Evolutionary conservation across 2,113 vertebrate genomes (phyloP).

Genomic region (Podilymbus podiceps): DNA sequence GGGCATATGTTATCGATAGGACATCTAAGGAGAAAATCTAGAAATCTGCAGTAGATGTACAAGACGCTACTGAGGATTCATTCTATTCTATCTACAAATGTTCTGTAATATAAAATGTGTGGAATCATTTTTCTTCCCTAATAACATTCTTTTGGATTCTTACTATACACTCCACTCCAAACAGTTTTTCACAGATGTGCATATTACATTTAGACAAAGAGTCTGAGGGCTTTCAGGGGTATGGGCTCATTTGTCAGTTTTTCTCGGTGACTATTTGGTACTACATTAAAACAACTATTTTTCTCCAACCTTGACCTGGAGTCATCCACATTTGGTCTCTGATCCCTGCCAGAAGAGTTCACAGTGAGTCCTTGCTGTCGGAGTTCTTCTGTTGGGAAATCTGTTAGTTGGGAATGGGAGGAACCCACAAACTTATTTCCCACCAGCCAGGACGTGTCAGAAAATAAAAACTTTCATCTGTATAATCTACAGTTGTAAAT

Average conservation of each 20-base stretch:
- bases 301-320: background rate
- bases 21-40: background rate
- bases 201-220: background rate
- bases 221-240: background rate
- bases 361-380: background rate
- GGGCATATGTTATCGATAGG: background rate
- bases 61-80: background rate
- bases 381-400: conserved; percentile 7
- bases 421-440: background rate
- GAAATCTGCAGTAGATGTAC: background rate
- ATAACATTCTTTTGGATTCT: background rate
- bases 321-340: background rate
- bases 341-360: background rate
- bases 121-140: background rate
- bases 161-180: background rate
- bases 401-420: background rate
- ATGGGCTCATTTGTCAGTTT: rapidly evolving
- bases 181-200: background rate
- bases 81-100: background rate
- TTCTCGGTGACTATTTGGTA: background rate
- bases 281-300: background rate
- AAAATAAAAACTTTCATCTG: conserved; percentile 34
- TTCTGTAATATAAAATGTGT: background rate
- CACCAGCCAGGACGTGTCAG: background rate
- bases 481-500: conserved; percentile 14